Percentiles rank a stretch among this genome's conserved stretches.
Conservation (phyloP, 2,888 invertebrate genomes). For the Rhabditoides inermis region DNA sequence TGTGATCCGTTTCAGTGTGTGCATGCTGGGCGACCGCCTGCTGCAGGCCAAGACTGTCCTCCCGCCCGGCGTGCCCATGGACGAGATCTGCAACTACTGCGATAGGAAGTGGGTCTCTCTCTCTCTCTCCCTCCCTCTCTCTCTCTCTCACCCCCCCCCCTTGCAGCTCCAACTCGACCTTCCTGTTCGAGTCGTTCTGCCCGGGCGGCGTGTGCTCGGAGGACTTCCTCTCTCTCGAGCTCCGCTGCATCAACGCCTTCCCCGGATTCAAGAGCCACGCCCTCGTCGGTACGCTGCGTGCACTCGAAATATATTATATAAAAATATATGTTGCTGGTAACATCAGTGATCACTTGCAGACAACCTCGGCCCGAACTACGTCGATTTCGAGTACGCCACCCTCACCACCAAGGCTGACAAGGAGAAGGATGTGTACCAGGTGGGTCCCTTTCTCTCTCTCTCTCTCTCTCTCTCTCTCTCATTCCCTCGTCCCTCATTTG, state of each 20-base stretch:
- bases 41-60: slow-evolving; percentile 55
- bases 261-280: slow-evolving; percentile 82
- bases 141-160: slow-evolving; percentile 49
- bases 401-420: slow-evolving; percentile 16
- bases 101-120: slow-evolving; percentile 60
- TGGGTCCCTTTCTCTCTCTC: neutral
- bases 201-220: slow-evolving; percentile 7
- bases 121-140: slow-evolving; percentile 45
- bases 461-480: too few relatives aligned
- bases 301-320: neutral
- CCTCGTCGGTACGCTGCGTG: slow-evolving; percentile 57
- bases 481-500: too few relatives aligned
- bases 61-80: slow-evolving; percentile 15
- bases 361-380: slow-evolving; percentile 30
- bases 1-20: slow-evolving; percentile 76
- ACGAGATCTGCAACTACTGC: slow-evolving; percentile 65
- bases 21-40: slow-evolving; percentile 80
- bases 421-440: slow-evolving; percentile 57
- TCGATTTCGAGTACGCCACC: slow-evolving; percentile 19
- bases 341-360: slow-evolving; percentile 9
- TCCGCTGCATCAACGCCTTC: slow-evolving; percentile 69
- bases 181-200: slow-evolving; percentile 9
- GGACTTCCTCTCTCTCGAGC: slow-evolving; percentile 1
- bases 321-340: neutral
- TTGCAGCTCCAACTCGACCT: too few relatives aligned